Percentiles rank a stretch among this genome's conserved stretches.
These are phyloP conservation scores for Toxotes jaculatrix DNA, from an alignment of 2,113 vertebrate genomes.

Conservation along the genomic window DNA sequence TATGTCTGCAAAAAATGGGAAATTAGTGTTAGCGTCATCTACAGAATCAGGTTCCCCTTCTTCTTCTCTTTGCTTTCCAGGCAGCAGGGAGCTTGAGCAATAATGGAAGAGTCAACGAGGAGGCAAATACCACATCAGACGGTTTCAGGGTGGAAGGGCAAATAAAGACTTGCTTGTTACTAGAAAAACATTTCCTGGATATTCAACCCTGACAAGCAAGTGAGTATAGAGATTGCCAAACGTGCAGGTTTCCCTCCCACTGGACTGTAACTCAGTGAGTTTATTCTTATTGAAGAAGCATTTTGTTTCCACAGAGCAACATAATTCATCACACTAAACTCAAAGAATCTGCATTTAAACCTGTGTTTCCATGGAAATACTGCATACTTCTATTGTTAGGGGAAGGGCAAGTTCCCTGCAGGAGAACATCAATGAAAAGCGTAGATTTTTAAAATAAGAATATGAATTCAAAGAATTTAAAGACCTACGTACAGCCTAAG, in stretches of 20 bases:
- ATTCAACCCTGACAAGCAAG: not conserved
- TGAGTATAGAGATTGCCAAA: not conserved
- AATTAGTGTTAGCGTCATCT: constrained; percentile 7
- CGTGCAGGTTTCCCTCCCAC: not conserved
- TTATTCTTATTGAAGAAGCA: not conserved
- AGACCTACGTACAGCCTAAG: not conserved
- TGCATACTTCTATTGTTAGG: not conserved
- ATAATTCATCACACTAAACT: not conserved
- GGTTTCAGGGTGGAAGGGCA: not conserved
- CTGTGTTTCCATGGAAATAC: not conserved
- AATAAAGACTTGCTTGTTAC: not conserved
- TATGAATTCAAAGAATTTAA: too few relatives aligned
- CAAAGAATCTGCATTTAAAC: not conserved
- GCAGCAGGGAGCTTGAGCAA: constrained; percentile 51
- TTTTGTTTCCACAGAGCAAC: not conserved
- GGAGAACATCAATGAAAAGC: not conserved
- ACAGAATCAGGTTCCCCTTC: not conserved
- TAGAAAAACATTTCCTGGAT: constrained; percentile 10
- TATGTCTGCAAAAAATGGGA: not conserved
- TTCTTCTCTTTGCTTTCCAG: constrained; percentile 44
- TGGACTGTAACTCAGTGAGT: not conserved
- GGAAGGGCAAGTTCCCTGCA: not conserved
- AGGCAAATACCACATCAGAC: not conserved
- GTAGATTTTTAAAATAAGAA: not conserved
- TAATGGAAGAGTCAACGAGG: constrained; percentile 29